A percentile compares a stretch with the other conserved stretches of the same genome.
These are phyloP conservation scores for Lepilemur ruficaudatus DNA, from an alignment of 2,797 vertebrate genomes.

Conservation along the genomic window DNA sequence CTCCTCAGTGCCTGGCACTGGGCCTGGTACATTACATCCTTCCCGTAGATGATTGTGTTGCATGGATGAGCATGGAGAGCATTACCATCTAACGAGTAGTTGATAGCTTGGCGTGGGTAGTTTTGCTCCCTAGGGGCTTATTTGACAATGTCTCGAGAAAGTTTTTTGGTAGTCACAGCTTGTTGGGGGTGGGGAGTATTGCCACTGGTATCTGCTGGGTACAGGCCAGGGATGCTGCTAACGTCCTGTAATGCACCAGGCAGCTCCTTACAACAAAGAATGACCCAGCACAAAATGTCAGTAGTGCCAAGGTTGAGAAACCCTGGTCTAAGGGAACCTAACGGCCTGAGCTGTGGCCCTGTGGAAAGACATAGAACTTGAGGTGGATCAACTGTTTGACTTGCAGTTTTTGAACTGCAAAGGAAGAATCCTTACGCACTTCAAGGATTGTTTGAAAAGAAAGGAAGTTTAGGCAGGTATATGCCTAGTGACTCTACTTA, in stretches of 20 bases:
- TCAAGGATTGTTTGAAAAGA: not conserved
- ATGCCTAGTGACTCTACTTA: not conserved
- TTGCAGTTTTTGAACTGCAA: not conserved
- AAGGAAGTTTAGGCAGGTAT: not conserved
- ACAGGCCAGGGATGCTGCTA: not conserved
- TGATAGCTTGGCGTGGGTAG: not conserved
- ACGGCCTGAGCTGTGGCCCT: not conserved
- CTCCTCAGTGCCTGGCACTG: not conserved
- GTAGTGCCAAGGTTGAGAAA: not conserved
- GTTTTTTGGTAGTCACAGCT: not conserved
- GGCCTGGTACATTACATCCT: not conserved
- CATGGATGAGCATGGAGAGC: not conserved
- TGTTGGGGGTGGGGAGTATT: not conserved
- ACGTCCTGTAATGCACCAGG: not conserved
- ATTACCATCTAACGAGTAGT: not conserved
- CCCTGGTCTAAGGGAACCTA: not conserved
- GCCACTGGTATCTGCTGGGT: not conserved
- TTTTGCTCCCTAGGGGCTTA: not conserved
- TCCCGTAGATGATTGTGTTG: not conserved
- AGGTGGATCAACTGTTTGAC: not conserved
- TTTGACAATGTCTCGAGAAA: not conserved
- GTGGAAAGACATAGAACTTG: not conserved
- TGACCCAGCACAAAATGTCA: not conserved
- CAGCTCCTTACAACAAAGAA: not conserved
- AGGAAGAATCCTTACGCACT: not conserved